Evolutionary conservation across 2,888 invertebrate species (phyloP).

Genomic region (Crossocerus cetratus): DNA sequence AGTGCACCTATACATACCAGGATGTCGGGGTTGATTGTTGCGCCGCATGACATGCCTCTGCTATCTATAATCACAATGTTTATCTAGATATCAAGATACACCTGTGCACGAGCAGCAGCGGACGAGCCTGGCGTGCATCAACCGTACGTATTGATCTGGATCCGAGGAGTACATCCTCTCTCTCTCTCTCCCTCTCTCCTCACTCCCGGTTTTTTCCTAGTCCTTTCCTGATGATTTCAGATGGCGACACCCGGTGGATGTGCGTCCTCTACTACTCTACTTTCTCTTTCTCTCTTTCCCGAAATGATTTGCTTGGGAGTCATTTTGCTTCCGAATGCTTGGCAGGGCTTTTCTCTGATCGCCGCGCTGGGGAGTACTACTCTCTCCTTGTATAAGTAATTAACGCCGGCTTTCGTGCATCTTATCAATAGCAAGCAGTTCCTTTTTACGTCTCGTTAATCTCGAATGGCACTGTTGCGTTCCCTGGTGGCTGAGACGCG

Average conservation of each 20-base stretch:
- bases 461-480: background rate
- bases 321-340: too few species aligned
- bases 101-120: too few species aligned
- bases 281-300: too few species aligned
- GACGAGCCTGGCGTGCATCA: background rate
- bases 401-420: background rate
- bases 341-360: too few species aligned
- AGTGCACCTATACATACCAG: too few species aligned
- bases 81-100: background rate
- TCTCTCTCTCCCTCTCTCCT: background rate
- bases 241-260: conserved; percentile 26
- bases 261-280: background rate
- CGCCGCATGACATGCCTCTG: too few species aligned
- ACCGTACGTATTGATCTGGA: background rate
- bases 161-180: background rate
- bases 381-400: too few species aligned
- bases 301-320: too few species aligned
- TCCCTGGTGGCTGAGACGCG: background rate
- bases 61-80: too few species aligned
- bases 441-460: background rate
- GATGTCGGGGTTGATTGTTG: too few species aligned
- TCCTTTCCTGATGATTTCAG: background rate
- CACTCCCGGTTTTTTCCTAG: background rate
- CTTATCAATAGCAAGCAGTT: background rate
- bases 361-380: too few species aligned